These are phyloP conservation scores for Clivina fossor DNA, from an alignment of 2,888 invertebrate species.

Conservation along the genomic window DNA sequence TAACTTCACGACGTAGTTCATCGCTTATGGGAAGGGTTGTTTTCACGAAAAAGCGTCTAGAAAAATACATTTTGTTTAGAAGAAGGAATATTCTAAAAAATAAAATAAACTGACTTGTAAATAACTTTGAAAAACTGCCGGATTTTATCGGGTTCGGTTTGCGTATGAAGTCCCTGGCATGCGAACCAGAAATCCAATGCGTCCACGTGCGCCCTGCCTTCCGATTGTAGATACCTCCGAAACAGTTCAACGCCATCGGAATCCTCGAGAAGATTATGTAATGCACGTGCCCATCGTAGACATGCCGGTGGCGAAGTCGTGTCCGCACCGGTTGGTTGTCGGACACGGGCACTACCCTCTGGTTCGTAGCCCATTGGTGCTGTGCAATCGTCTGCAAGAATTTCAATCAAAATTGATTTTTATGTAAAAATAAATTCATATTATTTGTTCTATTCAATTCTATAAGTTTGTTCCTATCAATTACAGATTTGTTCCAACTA, in stretches of 20 bases:
- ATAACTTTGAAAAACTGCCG: slow-evolving; percentile 80
- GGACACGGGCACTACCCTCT: slow-evolving; percentile 45
- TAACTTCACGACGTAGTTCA: slow-evolving; percentile 76
- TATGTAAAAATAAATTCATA: too few species aligned
- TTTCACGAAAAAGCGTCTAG: slow-evolving; percentile 72
- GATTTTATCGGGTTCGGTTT: slow-evolving; percentile 70
- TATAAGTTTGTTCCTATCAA: too few species aligned
- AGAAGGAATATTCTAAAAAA: too few species aligned
- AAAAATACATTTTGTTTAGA: slow-evolving; percentile 13
- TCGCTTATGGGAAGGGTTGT: slow-evolving; percentile 80
- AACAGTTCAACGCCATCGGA: slow-evolving; percentile 87
- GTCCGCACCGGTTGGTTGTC: slow-evolving; percentile 56
- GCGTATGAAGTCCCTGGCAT: slow-evolving; percentile 82
- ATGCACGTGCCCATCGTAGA: slow-evolving; percentile 85
- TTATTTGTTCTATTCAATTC: too few species aligned
- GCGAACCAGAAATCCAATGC: slow-evolving; percentile 93
- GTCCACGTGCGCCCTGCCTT: slow-evolving; percentile 76
- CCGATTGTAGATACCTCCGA: slow-evolving; percentile 77
- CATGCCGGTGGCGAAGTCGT: slow-evolving; percentile 62
- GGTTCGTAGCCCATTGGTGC: slow-evolving; percentile 56
- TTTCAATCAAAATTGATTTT: not conserved
- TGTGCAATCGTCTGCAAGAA: slow-evolving; percentile 43
- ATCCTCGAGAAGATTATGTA: slow-evolving; percentile 84
- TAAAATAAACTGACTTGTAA: slow-evolving; percentile 72
- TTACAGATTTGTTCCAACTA: too few species aligned